These are phyloP conservation scores for Lathamus discolor DNA, from an alignment of 2,113 vertebrate genomes.

Conservation along the genomic window DNA sequence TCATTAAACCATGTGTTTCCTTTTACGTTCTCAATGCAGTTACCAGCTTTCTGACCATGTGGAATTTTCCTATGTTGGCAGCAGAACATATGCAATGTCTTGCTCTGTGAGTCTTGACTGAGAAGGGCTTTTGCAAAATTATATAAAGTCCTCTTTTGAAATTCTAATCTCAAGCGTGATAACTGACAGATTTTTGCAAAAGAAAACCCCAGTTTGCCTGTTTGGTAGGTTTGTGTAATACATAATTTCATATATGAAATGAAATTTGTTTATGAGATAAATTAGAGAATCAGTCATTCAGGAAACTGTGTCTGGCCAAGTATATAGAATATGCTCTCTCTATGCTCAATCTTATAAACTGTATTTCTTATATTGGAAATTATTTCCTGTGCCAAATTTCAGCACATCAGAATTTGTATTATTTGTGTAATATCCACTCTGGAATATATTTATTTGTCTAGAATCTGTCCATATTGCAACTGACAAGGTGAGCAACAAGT, in stretches of 20 bases:
- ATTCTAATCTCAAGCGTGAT: background rate
- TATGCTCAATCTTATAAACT: background rate
- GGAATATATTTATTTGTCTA: background rate
- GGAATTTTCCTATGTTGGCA: background rate
- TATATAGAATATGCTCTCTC: background rate
- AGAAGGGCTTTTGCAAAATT: background rate
- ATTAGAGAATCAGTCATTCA: background rate
- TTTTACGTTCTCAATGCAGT: background rate
- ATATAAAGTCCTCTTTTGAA: background rate
- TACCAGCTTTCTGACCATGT: background rate
- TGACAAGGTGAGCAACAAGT: constrained; percentile 15
- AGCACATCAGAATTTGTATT: background rate
- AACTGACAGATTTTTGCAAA: background rate
- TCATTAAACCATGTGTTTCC: background rate
- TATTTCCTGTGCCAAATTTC: background rate
- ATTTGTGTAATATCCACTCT: background rate
- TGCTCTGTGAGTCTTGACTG: background rate
- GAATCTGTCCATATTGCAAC: background rate
- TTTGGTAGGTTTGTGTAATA: background rate
- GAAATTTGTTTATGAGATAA: background rate
- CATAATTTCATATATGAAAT: background rate
- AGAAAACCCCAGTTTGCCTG: background rate
- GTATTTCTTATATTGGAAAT: background rate
- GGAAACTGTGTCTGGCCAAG: background rate
- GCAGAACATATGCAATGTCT: background rate